phyloP scores from a whole-genome alignment of 2,888 invertebrate species.

The Cataglyphis cursor region DNA sequence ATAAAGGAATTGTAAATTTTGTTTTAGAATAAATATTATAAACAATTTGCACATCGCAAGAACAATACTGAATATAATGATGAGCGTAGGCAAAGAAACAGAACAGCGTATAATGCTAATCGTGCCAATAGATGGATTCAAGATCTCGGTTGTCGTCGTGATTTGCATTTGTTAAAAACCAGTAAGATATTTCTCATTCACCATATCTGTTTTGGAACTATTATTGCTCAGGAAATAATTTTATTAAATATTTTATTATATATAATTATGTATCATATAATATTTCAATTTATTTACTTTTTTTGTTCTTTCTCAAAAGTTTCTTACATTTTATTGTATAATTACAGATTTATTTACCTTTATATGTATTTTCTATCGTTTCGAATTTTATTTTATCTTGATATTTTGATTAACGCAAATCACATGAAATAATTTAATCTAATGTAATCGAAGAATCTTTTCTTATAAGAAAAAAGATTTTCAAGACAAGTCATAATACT shows the following conservation, averaged over 20 bases:
- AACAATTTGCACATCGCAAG: slow-evolving; percentile 25
- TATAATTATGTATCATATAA: neutral
- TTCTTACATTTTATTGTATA: neutral
- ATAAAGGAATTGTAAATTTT: slow-evolving; percentile 2
- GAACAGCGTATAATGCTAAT: neutral
- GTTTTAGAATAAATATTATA: slow-evolving; percentile 52
- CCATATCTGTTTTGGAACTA: neutral
- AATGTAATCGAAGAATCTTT: neutral
- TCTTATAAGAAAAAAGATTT: neutral
- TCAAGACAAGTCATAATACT: neutral
- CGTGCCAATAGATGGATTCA: slow-evolving; percentile 1
- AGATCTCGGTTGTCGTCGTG: neutral
- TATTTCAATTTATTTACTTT: neutral
- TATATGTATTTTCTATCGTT: neutral
- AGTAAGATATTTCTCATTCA: slow-evolving; percentile 15
- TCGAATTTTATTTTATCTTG: neutral
- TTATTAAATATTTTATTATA: neutral
- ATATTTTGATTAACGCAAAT: neutral
- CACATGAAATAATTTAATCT: neutral
- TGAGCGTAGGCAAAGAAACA: neutral
- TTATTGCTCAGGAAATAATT: neutral
- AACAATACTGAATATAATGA: neutral
- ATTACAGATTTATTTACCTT: neutral
- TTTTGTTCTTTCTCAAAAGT: neutral
- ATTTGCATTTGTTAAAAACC: neutral